phyloP scores from a whole-genome alignment of 37 sponge, comb jelly and placozoan species.

The Aphrocallistes beatrix region DNA sequence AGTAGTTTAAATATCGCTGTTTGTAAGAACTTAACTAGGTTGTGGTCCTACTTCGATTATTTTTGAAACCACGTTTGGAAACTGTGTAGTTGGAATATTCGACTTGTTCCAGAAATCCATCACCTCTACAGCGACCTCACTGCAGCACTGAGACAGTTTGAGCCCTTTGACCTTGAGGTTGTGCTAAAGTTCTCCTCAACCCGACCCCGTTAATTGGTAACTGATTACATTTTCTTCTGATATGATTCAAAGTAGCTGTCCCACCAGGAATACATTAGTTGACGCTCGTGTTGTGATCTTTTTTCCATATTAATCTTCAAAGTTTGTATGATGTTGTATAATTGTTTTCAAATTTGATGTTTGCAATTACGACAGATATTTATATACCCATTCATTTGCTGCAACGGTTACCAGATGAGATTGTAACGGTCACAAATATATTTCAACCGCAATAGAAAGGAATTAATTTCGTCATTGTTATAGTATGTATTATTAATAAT shows the following conservation, averaged over 20 bases:
- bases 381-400: not conserved
- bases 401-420: too few relatives aligned
- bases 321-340: not conserved
- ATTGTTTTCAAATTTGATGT: not conserved
- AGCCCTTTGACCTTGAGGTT: not conserved
- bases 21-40: too few relatives aligned
- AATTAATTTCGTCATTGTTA: not conserved
- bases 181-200: conserved; percentile 16
- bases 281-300: not conserved
- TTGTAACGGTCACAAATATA: too few relatives aligned
- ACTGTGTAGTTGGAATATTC: not conserved
- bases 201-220: not conserved
- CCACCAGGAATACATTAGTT: not conserved
- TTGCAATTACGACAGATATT: not conserved
- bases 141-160: too few relatives aligned
- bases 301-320: not conserved
- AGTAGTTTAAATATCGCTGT: too few relatives aligned
- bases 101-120: not conserved
- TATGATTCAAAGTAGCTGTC: not conserved
- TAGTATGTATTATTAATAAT: not conserved
- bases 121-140: not conserved
- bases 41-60: too few relatives aligned
- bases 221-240: not conserved
- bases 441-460: not conserved
- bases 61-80: too few relatives aligned